Conservation (phyloP, 2,888 invertebrate species). For the Agrotis puta region DNA sequence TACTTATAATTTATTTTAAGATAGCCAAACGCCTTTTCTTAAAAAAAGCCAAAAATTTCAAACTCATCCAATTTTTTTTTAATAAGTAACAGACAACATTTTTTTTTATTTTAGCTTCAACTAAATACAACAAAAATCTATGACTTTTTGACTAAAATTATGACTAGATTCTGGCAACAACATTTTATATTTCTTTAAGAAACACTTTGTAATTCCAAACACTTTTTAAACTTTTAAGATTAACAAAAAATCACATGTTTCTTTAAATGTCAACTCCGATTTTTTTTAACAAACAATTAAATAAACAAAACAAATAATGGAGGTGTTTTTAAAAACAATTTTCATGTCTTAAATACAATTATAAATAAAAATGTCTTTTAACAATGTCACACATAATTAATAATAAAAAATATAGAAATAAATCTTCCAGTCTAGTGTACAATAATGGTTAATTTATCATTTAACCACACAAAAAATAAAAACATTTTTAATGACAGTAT, state of each 20-base stretch:
- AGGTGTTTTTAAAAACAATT: background rate
- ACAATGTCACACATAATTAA: background rate
- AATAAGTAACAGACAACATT: constrained; percentile 46
- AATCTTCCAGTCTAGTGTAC: too few relatives aligned
- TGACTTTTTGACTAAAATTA: constrained; percentile 37
- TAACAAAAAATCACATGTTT: constrained; percentile 37
- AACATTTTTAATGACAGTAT: too few relatives aligned
- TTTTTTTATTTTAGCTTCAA: constrained; percentile 40
- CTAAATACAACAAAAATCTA: constrained; percentile 46
- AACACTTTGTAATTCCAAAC: constrained; percentile 55
- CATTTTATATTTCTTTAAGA: constrained; percentile 58
- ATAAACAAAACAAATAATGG: background rate
- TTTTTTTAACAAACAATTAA: constrained; percentile 29
- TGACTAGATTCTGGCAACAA: constrained; percentile 57
- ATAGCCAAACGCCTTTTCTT: constrained; percentile 32
- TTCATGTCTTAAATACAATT: too few relatives aligned
- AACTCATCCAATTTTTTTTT: constrained; percentile 43
- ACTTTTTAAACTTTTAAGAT: constrained; percentile 41
- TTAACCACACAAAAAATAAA: too few relatives aligned
- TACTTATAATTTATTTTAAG: constrained; percentile 45
- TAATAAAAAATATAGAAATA: background rate
- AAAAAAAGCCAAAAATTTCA: constrained; percentile 38
- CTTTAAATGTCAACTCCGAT: constrained; percentile 16
- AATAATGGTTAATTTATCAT: too few relatives aligned
- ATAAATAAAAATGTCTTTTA: constrained; percentile 10